phyloP scores from a whole-genome alignment of 1,140 invertebrate genomes.

The Drosophila sproati region DNA sequence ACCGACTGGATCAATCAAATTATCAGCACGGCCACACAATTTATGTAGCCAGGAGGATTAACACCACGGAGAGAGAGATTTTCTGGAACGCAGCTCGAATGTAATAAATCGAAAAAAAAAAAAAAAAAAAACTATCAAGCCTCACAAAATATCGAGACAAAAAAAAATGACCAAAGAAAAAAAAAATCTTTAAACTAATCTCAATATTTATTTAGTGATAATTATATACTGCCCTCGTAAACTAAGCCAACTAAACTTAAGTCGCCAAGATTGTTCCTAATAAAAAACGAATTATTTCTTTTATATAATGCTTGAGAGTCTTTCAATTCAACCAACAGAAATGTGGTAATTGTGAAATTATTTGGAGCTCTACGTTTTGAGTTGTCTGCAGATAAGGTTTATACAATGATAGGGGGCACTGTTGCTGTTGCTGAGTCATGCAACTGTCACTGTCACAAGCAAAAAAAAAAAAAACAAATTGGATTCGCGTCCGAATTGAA shows the following conservation, averaged over 20 bases:
- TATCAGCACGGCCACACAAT: slow-evolving; percentile 64
- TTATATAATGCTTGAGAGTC: slow-evolving; percentile 1
- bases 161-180: slow-evolving; percentile 38
- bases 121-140: slow-evolving; percentile 37
- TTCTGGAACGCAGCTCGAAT: slow-evolving; percentile 58
- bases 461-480: neutral
- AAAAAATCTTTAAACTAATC: slow-evolving; percentile 59
- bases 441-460: too few species aligned
- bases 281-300: slow-evolving; percentile 31
- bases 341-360: slow-evolving; percentile 43
- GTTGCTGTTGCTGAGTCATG: slow-evolving; percentile 1
- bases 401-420: neutral
- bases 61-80: slow-evolving; percentile 6
- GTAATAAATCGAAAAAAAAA: slow-evolving; percentile 44
- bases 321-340: slow-evolving; percentile 6
- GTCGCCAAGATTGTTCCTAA: slow-evolving; percentile 32
- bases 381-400: slow-evolving; percentile 27
- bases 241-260: slow-evolving; percentile 34
- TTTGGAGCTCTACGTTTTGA: slow-evolving; percentile 12
- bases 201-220: slow-evolving; percentile 55
- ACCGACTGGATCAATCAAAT: slow-evolving; percentile 87
- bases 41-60: slow-evolving; percentile 48
- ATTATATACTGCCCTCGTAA: slow-evolving; percentile 46
- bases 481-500: slow-evolving; percentile 25
- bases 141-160: slow-evolving; percentile 23